phyloP scores from a whole-genome alignment of 2,797 vertebrate species.

The Myotis pilosus region DNA sequence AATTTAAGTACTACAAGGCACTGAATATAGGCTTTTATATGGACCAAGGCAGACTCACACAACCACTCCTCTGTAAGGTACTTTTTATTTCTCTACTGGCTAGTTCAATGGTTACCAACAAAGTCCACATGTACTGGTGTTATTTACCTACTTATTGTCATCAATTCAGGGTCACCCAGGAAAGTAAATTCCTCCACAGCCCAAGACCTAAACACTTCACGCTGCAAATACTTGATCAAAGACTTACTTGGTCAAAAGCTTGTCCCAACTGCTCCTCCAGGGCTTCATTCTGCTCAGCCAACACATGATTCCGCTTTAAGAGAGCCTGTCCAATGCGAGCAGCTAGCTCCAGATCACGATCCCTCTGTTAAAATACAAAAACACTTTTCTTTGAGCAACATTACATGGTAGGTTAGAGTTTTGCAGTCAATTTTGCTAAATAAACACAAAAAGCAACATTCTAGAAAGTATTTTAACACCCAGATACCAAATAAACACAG shows the following conservation, averaged over 20 bases:
- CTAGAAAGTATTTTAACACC: conserved; percentile 39
- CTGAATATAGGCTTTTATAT: not conserved
- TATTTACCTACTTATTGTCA: not conserved
- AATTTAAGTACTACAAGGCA: not conserved
- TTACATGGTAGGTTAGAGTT: conserved; percentile 19
- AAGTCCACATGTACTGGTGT: not conserved
- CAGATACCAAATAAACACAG: conserved; percentile 13
- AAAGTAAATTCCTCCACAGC: not conserved
- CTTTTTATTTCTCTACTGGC: not conserved
- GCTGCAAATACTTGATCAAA: not conserved
- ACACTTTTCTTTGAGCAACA: conserved; percentile 5
- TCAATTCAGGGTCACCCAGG: not conserved
- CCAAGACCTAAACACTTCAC: not conserved
- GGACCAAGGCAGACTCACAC: not conserved
- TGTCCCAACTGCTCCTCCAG: conserved; percentile 96
- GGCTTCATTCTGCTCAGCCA: conserved; percentile 94
- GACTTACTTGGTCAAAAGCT: conserved; percentile 91
- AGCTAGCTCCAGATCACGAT: conserved; percentile 96
- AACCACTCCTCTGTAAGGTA: not conserved
- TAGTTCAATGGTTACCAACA: not conserved
- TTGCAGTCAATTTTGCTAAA: conserved; percentile 28
- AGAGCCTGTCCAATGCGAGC: conserved; percentile 98
- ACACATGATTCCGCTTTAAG: conserved; percentile 93
- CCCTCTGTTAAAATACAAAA: conserved; percentile 88
- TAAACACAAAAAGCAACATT: conserved; percentile 46